phyloP scores from a whole-genome alignment of 2,797 vertebrate species.

The Pachyuromys duprasi region DNA sequence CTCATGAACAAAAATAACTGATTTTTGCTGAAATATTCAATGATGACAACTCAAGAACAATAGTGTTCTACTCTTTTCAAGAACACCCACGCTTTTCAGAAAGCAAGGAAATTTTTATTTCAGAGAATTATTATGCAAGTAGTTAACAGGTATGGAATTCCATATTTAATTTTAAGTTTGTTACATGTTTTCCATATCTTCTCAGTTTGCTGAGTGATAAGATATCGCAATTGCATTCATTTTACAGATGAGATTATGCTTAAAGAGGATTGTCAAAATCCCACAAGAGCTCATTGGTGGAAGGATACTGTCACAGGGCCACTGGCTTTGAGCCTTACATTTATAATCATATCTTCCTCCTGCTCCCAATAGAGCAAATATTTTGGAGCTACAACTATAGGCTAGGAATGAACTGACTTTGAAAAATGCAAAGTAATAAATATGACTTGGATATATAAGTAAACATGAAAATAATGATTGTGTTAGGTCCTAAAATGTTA shows the following conservation, averaged over 20 bases:
- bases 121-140: background rate
- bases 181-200: background rate
- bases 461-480: conserved; percentile 25
- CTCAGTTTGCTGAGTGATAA: background rate
- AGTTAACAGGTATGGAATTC: background rate
- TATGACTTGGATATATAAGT: conserved; percentile 28
- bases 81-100: background rate
- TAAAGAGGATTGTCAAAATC: background rate
- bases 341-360: background rate
- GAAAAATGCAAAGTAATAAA: background rate
- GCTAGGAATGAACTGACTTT: background rate
- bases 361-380: background rate
- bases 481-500: background rate
- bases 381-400: background rate
- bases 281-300: background rate
- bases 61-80: background rate
- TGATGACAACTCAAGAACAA: conserved; percentile 40
- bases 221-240: background rate
- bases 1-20: conserved; percentile 57
- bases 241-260: conserved; percentile 12
- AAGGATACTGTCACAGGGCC: background rate
- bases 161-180: conserved; percentile 10
- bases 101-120: conserved; percentile 10
- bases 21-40: conserved; percentile 55
- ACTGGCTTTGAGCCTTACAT: background rate